Base-by-base conservation (phyloP, 2,888 invertebrate species). In the Acronicta aceris region DNA sequence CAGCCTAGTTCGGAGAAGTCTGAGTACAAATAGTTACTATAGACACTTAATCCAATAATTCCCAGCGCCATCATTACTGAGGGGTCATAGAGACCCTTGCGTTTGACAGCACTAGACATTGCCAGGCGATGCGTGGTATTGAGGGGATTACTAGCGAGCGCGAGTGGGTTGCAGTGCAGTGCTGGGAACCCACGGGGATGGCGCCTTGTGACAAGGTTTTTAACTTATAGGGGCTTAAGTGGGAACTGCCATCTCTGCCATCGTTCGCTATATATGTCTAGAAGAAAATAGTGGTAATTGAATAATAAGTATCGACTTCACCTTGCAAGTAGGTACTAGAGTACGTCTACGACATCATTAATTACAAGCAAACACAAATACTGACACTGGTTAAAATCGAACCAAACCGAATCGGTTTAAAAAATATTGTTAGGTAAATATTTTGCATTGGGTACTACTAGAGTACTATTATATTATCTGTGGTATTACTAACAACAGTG, bases 81-180 rank as follows among this genome's bases (percentile, higher is more conserved):
- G 21, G 50, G 51, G 48, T 41, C 51, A 33, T n/a, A 8, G n/a
- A 12, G 50, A 50, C 46, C 73, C 45, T 57, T 86, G 85, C 57
- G 48, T 70, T 55, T 83, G 87, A 87, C 87, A 81, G 76, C 36
- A 52, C 72, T 74, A 74, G 81, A 81, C 76, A 82, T 78, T 76
- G 81, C 79, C 80, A 81, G 78, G 66, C 61, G 74, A 60, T 64
- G 69, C 57, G 60, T 80, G 78, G 71, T 57, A 7, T 7, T 17
- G 38, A 38, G 54, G 54, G 40, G 46, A 47, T 47, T 43, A 27
- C 13, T 30, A 43, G 16, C n/a, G 9, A 13, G 10, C 0, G 13
- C 13, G 71, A 73, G 75, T 68, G 72, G 70, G 64, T 66, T 74
- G 63, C 67, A 58, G 57, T 79, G 76, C 72, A 58, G 9, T 10